Evolutionary conservation across 2,797 vertebrate genomes (phyloP).

Genomic region (Helarctos malayanus): DNA sequence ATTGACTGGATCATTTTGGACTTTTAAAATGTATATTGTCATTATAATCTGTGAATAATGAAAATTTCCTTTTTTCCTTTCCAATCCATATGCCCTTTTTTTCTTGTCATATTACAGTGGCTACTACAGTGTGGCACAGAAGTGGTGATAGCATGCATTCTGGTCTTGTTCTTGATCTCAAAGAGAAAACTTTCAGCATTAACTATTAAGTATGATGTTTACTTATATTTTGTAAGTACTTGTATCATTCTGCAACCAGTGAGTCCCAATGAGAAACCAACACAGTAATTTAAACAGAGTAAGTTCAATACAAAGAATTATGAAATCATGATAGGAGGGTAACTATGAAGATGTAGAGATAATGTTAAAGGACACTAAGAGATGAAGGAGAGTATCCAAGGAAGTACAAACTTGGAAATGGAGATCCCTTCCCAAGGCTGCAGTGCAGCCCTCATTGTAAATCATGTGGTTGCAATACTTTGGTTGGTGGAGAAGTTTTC

Average conservation of each 20-base stretch:
- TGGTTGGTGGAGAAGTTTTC: neutral
- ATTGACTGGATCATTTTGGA: neutral
- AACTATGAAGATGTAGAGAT: neutral
- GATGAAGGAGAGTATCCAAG: neutral
- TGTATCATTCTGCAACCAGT: neutral
- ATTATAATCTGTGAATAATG: neutral
- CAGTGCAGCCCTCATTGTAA: neutral
- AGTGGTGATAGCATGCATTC: neutral
- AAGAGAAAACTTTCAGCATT: neutral
- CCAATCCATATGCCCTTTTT: neutral
- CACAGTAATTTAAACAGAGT: neutral
- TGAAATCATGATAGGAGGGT: neutral
- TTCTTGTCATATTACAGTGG: neutral
- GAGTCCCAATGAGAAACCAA: neutral
- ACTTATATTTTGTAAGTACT: neutral
- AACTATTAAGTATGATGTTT: neutral
- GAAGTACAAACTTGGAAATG: neutral
- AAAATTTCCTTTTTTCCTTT: slow-evolving; percentile 7
- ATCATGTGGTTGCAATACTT: neutral
- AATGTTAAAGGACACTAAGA: neutral
- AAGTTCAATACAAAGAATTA: neutral
- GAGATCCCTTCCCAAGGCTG: neutral
- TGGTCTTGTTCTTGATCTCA: neutral
- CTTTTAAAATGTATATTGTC: neutral
- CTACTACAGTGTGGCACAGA: neutral